A percentile compares a stretch with the other conserved stretches of the same genome.
Conservation (phyloP, 2,888 invertebrate species). For the Tenthredo scrophulariae region DNA sequence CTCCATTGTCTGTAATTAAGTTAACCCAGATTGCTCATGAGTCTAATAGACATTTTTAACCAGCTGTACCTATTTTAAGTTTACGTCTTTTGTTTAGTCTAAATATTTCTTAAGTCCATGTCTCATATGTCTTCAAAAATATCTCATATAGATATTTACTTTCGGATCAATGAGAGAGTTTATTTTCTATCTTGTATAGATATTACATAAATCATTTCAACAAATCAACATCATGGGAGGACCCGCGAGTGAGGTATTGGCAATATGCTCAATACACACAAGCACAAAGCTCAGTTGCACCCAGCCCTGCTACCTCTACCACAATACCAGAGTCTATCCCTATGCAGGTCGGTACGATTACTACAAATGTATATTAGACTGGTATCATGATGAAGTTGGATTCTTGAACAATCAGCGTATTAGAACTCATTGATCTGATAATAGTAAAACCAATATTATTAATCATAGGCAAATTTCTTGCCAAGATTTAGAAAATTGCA, state of each 20-base stretch:
- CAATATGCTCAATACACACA: conserved; percentile 74
- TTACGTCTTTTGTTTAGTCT: background rate
- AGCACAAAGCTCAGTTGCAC: conserved; percentile 72
- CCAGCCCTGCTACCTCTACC: conserved; percentile 78
- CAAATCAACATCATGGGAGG: conserved; percentile 88
- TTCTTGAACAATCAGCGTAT: background rate
- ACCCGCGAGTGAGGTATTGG: conserved; percentile 84
- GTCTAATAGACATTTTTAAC: background rate
- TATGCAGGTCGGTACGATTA: conserved; percentile 81
- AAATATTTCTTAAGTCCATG: background rate
- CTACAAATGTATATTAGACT: conserved; percentile 16
- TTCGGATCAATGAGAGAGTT: background rate
- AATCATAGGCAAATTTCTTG: background rate
- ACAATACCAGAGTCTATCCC: conserved; percentile 82
- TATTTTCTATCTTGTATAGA: conserved; percentile 77
- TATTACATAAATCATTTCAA: conserved; percentile 88
- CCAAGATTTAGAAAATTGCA: background rate
- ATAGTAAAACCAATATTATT: background rate
- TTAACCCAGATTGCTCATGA: background rate
- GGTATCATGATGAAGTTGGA: background rate
- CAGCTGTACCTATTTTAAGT: background rate
- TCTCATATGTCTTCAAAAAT: background rate
- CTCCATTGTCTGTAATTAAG: background rate
- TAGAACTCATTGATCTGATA: conserved; percentile 1
- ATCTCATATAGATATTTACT: background rate